Conservation (phyloP, 2,113 vertebrate genomes). For the Xiphophorus couchianus region DNA sequence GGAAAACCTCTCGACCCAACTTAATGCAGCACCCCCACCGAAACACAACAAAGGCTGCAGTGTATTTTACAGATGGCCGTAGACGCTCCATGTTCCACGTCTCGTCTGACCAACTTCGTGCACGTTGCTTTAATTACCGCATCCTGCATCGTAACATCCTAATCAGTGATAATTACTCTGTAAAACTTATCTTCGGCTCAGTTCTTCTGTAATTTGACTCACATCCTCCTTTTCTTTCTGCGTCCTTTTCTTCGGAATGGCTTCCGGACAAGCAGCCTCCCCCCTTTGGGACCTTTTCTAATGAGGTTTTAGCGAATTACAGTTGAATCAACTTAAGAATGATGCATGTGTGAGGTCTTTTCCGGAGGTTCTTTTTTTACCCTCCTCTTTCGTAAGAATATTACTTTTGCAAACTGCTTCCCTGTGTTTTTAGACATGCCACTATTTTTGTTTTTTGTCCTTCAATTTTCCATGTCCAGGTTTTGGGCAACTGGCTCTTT, state of each 20-base stretch:
- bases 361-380: background rate
- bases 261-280: background rate
- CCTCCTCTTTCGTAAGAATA: background rate
- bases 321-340: background rate
- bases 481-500: too few species aligned
- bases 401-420: background rate
- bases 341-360: background rate
- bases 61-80: background rate
- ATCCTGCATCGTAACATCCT: background rate
- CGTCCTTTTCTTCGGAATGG: background rate
- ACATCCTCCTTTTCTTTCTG: background rate
- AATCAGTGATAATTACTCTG: background rate
- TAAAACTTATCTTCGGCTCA: too few species aligned
- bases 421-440: background rate
- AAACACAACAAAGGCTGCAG: background rate
- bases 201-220: background rate
- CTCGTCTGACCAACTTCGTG: background rate
- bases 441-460: too few species aligned
- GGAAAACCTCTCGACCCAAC: background rate
- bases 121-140: background rate
- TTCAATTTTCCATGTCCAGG: too few species aligned
- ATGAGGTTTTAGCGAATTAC: background rate
- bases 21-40: background rate
- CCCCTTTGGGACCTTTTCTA: background rate
- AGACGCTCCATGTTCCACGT: background rate